Conservation (phyloP, 2,888 invertebrate species). For the Aquatica leii region DNA sequence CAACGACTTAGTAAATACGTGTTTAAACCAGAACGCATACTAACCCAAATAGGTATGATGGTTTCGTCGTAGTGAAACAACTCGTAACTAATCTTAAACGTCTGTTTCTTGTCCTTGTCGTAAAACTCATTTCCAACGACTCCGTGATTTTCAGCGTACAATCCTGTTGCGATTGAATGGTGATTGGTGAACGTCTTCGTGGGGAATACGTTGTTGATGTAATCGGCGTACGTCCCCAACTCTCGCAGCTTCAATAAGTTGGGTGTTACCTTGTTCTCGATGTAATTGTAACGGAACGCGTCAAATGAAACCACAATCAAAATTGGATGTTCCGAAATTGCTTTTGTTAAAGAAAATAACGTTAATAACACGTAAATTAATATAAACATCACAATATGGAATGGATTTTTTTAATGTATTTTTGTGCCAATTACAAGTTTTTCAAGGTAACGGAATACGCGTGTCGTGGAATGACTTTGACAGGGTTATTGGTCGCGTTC, state of each 20-base stretch:
- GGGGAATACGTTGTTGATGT: conserved; percentile 69
- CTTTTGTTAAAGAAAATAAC: conserved; percentile 42
- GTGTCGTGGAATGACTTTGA: no score
- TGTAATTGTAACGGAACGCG: conserved; percentile 75
- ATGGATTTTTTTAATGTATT: neutral
- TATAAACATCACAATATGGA: conserved; percentile 26
- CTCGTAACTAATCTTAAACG: conserved; percentile 55
- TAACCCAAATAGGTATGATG: conserved; percentile 68
- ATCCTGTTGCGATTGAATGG: conserved; percentile 74
- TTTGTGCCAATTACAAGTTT: no score
- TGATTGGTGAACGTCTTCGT: conserved; percentile 82
- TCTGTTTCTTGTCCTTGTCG: conserved; percentile 60
- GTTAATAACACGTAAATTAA: conserved; percentile 22
- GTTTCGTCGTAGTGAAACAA: conserved; percentile 66
- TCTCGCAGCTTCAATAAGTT: conserved; percentile 65
- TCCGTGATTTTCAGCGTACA: conserved; percentile 74
- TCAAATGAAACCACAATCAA: conserved; percentile 73
- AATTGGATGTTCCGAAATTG: conserved; percentile 60
- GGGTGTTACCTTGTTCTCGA: conserved; percentile 66
- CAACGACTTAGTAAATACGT: conserved; percentile 16
- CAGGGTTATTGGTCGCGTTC: no score
- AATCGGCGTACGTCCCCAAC: conserved; percentile 66
- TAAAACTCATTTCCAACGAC: conserved; percentile 70
- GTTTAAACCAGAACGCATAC: conserved; percentile 33
- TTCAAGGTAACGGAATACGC: no score